A percentile compares a stretch with the other conserved stretches of the same genome.
Evolutionary conservation across 2,888 invertebrate genomes (phyloP).

Genomic region (Coronaproctus castanopsis): DNA sequence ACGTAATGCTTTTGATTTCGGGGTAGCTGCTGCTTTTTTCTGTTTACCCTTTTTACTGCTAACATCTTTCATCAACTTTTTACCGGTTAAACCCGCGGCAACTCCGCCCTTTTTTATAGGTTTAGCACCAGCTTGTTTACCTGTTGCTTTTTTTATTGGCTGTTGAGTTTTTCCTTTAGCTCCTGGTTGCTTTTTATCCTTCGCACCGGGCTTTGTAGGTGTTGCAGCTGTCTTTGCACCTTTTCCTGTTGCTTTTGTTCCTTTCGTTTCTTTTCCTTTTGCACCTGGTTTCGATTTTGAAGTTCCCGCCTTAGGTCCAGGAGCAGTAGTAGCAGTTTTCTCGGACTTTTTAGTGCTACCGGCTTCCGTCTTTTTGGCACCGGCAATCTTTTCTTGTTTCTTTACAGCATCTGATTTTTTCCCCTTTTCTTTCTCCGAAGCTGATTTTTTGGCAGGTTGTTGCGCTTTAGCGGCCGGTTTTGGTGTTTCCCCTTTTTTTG

Average conservation of each 20-base stretch:
- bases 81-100: conserved; percentile 8
- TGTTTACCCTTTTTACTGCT: conserved; percentile 29
- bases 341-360: not conserved
- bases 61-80: conserved; percentile 28
- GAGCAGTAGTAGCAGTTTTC: conserved; percentile 12
- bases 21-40: conserved; percentile 34
- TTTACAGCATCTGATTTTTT: not conserved
- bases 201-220: not conserved
- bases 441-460: not conserved
- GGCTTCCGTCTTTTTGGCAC: not conserved
- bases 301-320: conserved; percentile 17
- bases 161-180: conserved; percentile 27
- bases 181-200: conserved; percentile 11
- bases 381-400: not conserved
- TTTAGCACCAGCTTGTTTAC: conserved; percentile 20
- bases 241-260: not conserved
- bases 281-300: not conserved
- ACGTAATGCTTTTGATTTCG: conserved; percentile 33
- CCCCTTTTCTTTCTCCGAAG: not conserved
- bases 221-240: not conserved
- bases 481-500: not conserved
- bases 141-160: conserved; percentile 25
- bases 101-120: conserved; percentile 10
- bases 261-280: conserved; percentile 3
- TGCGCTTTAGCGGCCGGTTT: conserved; percentile 2